Percentiles rank a stretch among this genome's conserved stretches.
Conservation (phyloP, 2,113 vertebrate species). For the Pongo pygmaeus region DNA sequence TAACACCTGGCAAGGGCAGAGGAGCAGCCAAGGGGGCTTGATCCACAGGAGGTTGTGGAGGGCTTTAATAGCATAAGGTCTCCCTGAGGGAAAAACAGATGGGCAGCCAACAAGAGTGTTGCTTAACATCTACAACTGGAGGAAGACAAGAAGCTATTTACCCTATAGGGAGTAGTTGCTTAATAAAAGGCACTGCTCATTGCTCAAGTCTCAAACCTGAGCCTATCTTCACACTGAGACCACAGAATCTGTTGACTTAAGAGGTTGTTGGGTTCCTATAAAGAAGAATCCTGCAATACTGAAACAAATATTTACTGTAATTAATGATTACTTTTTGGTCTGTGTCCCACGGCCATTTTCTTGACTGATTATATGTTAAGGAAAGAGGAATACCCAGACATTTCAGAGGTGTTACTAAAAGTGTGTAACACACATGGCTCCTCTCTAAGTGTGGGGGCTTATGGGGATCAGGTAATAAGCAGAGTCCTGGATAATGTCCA, state of each 20-base stretch:
- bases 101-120: background rate
- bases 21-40: background rate
- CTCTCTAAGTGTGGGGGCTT: background rate
- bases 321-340: background rate
- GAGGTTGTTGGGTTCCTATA: background rate
- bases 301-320: background rate
- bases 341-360: background rate
- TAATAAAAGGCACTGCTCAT: background rate
- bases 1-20: background rate
- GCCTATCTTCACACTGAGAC: background rate
- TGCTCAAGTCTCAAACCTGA: background rate
- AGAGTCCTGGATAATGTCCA: background rate
- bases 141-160: background rate
- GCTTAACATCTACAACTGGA: background rate
- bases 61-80: background rate
- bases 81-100: background rate
- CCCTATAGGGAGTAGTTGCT: too few species aligned
- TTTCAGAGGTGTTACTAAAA: background rate
- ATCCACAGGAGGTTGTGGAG: background rate
- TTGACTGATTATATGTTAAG: background rate
- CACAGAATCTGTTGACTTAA: background rate
- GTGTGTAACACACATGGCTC: too few species aligned
- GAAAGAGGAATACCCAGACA: background rate
- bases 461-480: background rate
- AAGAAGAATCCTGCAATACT: background rate